Conservation (phyloP, 1,140 invertebrate genomes). For the Lineus longissimus region DNA sequence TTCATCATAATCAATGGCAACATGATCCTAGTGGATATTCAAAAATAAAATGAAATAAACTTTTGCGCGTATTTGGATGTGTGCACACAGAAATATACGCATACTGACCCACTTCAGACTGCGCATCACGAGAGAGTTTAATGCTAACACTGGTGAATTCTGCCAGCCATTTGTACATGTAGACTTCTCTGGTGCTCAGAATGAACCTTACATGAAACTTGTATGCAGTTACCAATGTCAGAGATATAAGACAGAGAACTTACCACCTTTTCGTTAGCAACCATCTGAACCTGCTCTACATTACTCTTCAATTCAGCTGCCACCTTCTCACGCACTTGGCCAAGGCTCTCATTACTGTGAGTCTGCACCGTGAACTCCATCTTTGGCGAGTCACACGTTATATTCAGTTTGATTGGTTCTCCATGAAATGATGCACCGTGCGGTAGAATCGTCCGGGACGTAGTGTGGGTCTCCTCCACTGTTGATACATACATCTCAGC, state of each 20-base stretch:
- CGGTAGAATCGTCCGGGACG: slow-evolving; percentile 54
- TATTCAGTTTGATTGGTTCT: slow-evolving; percentile 51
- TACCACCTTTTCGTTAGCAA: slow-evolving; percentile 51
- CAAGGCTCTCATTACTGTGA: slow-evolving; percentile 56
- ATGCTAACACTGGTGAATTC: too few species aligned
- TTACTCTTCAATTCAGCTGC: slow-evolving; percentile 41
- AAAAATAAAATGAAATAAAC: too few species aligned
- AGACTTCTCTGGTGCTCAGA: too few species aligned
- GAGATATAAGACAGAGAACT: slow-evolving; percentile 16
- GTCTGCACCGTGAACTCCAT: slow-evolving; percentile 51
- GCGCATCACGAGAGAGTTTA: too few species aligned
- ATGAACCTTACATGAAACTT: too few species aligned
- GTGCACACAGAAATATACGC: too few species aligned
- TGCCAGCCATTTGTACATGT: too few species aligned
- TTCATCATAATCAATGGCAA: too few species aligned
- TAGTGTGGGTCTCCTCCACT: slow-evolving; percentile 55
- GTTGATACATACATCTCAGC: slow-evolving; percentile 56
- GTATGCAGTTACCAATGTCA: too few species aligned
- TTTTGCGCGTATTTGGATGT: too few species aligned
- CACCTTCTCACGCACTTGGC: slow-evolving; percentile 51
- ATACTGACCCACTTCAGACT: too few species aligned
- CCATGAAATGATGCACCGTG: slow-evolving; percentile 59
- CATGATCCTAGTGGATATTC: too few species aligned
- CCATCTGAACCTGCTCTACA: slow-evolving; percentile 51
- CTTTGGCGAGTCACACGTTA: slow-evolving; percentile 53